Evolutionary conservation across 2,797 vertebrate genomes (phyloP).

Genomic region (Denticeps clupeoides): DNA sequence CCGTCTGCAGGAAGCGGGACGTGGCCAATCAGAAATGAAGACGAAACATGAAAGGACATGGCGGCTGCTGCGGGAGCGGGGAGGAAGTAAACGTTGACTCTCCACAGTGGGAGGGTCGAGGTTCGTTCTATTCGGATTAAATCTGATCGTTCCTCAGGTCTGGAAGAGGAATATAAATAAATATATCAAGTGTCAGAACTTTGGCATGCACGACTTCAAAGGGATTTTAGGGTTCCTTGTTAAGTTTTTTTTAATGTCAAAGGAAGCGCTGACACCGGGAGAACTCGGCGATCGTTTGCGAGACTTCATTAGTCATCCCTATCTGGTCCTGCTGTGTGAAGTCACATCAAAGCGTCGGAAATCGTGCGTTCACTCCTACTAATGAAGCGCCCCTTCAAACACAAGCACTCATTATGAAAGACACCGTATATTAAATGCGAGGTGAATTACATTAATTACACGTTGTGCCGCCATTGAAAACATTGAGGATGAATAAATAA

Average conservation of each 20-base stretch:
- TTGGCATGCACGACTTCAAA: constrained; percentile 47
- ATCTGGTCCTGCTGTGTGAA: constrained; percentile 50
- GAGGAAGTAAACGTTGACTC: too few relatives aligned
- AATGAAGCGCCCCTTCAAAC: constrained; percentile 52
- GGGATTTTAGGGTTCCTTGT: constrained; percentile 46
- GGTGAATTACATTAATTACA: constrained; percentile 46
- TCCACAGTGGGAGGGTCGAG: too few relatives aligned
- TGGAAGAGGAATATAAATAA: too few relatives aligned
- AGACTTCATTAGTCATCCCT: constrained; percentile 53
- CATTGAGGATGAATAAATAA: too few relatives aligned
- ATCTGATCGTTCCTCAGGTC: too few relatives aligned
- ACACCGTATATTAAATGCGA: constrained; percentile 54
- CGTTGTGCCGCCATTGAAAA: neutral
- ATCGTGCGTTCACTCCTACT: constrained; percentile 43
- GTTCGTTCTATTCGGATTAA: too few relatives aligned
- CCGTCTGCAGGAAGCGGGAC: too few relatives aligned
- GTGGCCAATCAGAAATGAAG: too few relatives aligned
- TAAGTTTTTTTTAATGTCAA: constrained; percentile 54
- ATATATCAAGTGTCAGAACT: too few relatives aligned
- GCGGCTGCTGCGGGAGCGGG: too few relatives aligned
- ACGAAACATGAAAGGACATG: too few relatives aligned
- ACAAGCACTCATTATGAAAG: constrained; percentile 53
- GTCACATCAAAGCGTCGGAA: constrained; percentile 61
- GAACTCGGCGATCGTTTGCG: constrained; percentile 44
- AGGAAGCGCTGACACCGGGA: constrained; percentile 48